Base-by-base conservation (phyloP, 2,113 vertebrate species). In the Mastomys natalensis region DNA sequence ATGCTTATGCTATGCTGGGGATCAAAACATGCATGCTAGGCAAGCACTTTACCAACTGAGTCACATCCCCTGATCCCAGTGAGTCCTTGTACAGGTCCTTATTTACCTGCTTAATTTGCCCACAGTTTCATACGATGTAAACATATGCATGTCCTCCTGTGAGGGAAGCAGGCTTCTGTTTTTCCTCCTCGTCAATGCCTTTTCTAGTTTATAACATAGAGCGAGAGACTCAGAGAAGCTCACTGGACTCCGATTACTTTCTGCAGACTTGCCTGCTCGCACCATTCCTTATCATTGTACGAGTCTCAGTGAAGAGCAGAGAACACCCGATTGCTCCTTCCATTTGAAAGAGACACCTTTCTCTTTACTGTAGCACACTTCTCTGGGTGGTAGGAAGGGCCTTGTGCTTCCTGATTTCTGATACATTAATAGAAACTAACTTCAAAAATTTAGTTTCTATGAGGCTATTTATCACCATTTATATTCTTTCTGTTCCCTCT, bases 381-480 rank as follows among this genome's bases (percentile, higher is more conserved):
- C 2, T 6, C 84, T 34, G 1, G 12, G 13, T 1, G 34, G 11
- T 31, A 7, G 48, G 1, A 34, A 12, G 16, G n/a, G 22, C 13
- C 72, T 55, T 77, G 66, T 62, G 8, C 22, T 73, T 72, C 37
- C 89, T 55, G 58, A 2, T 76, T 87, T 94, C 90, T 86, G 34
- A 82, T 87, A 58, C 51, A 74, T 93, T 31, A 90, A 62, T 77
- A 89, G 40, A 94, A 62, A 43, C 74, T 73, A 80, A 70, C 55
- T 70, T 24, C 37, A 68, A 87, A 73, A 26, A 7, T 29, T n/a
- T 58, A 55, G 43, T 55, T 86, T 90, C 64, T 80, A 4, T 81
- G 31, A 62, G 19, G 70, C 19, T 66, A 53, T 16, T 77, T 26
- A 68, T 68, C 34, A 70, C 34, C 26, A 51, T 15, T 34, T 48